Evolutionary conservation across 2,888 invertebrate genomes (phyloP).

Genomic region (Hartigia nigra): DNA sequence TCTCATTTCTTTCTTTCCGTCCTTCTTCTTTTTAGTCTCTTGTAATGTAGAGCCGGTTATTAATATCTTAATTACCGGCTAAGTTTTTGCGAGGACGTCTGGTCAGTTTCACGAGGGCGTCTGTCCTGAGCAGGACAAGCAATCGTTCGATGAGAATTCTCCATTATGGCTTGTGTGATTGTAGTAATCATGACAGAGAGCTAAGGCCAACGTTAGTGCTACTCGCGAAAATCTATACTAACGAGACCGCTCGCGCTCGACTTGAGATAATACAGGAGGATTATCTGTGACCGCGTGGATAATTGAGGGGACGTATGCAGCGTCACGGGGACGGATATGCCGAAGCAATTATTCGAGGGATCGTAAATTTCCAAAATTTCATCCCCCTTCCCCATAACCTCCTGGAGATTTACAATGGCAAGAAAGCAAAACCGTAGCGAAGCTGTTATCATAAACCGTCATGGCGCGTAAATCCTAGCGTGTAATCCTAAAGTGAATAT

Average conservation of each 20-base stretch:
- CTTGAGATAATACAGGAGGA: conserved; percentile 11
- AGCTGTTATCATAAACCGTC: background rate
- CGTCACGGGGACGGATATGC: conserved; percentile 14
- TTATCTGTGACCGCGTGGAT: conserved; percentile 8
- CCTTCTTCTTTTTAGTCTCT: background rate
- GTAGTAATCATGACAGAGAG: background rate
- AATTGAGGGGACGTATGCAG: conserved; percentile 20
- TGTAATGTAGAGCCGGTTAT: conserved; percentile 28
- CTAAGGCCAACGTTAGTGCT: background rate
- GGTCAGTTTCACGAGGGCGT: conserved; percentile 14
- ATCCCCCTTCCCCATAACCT: background rate
- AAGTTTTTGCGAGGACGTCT: conserved; percentile 38
- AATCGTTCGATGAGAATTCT: background rate
- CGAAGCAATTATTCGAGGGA: conserved; percentile 19
- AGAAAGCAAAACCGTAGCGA: background rate
- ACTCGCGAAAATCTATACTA: background rate
- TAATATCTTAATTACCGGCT: conserved; percentile 41
- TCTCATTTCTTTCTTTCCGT: background rate
- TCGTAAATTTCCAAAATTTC: conserved; percentile 15
- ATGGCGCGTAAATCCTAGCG: background rate
- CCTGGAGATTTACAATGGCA: background rate
- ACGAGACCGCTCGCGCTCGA: background rate
- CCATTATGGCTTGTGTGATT: background rate
- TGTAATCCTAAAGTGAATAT: background rate
- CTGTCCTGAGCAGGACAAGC: background rate